phyloP scores from a whole-genome alignment of 2,888 invertebrate genomes.

The Acrobeloides nanus region DNA sequence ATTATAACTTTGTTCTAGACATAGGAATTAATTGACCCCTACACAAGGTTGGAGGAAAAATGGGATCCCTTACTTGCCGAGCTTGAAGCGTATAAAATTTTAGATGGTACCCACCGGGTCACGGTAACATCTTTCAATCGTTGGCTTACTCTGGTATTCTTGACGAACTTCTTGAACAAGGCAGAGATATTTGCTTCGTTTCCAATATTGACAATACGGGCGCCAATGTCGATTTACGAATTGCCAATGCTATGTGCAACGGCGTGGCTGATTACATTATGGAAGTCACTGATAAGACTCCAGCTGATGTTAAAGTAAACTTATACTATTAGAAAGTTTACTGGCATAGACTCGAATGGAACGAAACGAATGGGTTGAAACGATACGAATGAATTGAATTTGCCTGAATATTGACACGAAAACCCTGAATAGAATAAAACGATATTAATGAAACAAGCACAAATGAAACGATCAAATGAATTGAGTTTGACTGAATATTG shows the following conservation, averaged over 20 bases:
- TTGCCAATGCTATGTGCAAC: constrained; percentile 56
- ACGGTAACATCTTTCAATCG: constrained; percentile 95
- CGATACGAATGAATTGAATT: too few species aligned
- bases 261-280: constrained; percentile 79
- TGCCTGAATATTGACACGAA: too few species aligned
- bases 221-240: constrained; percentile 89
- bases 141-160: constrained; percentile 85
- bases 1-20: too few species aligned
- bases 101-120: constrained; percentile 66
- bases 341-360: too few species aligned
- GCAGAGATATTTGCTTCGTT: constrained; percentile 87
- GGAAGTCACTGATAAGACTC: constrained; percentile 98
- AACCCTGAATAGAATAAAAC: too few species aligned
- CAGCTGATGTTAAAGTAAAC: constrained; percentile 81
- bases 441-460: too few species aligned
- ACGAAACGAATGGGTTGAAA: too few species aligned
- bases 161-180: constrained; percentile 72
- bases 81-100: constrained; percentile 15
- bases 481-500: too few species aligned
- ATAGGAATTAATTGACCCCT: too few species aligned
- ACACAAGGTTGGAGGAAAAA: too few species aligned
- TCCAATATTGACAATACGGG: constrained; percentile 99
- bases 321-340: too few species aligned
- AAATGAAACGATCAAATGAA: too few species aligned
- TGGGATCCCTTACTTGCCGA: constrained; percentile 43